phyloP scores from a whole-genome alignment of 2,888 invertebrate genomes.

The Gortyna flavago region DNA sequence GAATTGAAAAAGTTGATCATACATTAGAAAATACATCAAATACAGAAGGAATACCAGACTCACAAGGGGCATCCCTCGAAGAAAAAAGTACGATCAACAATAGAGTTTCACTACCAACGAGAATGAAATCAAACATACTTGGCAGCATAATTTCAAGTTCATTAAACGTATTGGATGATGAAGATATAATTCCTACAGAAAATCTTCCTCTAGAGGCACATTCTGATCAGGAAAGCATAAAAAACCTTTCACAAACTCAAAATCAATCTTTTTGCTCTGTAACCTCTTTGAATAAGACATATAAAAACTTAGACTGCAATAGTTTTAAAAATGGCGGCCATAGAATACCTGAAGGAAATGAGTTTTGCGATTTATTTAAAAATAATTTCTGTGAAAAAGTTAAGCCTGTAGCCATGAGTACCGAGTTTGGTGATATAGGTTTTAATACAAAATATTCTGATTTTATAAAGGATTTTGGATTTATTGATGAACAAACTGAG shows the following conservation, averaged over 20 bases:
- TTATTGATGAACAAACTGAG: constrained; percentile 54
- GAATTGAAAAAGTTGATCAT: not conserved
- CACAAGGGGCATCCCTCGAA: not conserved
- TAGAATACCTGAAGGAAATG: constrained; percentile 72
- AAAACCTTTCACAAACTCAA: constrained; percentile 63
- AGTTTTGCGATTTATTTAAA: constrained; percentile 75
- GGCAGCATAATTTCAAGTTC: constrained; percentile 77
- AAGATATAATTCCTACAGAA: constrained; percentile 54
- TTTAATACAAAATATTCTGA: constrained; percentile 78
- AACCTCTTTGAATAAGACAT: constrained; percentile 76
- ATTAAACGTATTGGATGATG: constrained; percentile 77
- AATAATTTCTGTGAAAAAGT: constrained; percentile 34
- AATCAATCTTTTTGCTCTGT: constrained; percentile 76
- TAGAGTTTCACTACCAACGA: constrained; percentile 14
- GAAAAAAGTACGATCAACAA: constrained; percentile 13
- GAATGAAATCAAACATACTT: constrained; percentile 50
- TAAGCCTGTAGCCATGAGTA: constrained; percentile 74
- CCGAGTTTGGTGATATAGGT: constrained; percentile 81
- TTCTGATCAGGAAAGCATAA: constrained; percentile 57
- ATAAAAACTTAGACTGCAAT: constrained; percentile 80
- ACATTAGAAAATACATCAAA: not conserved
- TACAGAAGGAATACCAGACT: not conserved
- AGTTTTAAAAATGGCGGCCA: constrained; percentile 74
- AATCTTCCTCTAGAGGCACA: constrained; percentile 60
- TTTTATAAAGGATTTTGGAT: constrained; percentile 69